Evolutionary conservation across 2,797 vertebrate genomes (phyloP).

Genomic region (Knipowitschia caucasica): DNA sequence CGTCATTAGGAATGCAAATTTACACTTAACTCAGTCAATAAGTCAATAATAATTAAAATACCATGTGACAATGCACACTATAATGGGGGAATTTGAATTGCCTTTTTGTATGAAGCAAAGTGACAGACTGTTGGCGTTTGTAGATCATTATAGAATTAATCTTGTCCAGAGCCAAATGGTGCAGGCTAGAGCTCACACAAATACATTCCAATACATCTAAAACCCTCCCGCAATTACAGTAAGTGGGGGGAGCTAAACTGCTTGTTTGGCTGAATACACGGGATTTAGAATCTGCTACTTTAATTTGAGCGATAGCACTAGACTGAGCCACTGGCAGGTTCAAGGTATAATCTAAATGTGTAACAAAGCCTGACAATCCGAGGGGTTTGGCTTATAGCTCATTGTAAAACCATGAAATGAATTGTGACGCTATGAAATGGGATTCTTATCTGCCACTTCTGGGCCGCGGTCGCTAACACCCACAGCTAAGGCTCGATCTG

Average conservation of each 20-base stretch:
- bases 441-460: slow-evolving; percentile 73
- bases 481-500: slow-evolving; percentile 40
- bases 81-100: slow-evolving; percentile 37
- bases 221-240: slow-evolving; percentile 68
- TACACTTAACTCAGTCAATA: too few species aligned
- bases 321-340: slow-evolving; percentile 64
- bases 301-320: slow-evolving; percentile 69
- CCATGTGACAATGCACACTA: too few species aligned
- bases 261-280: slow-evolving; percentile 72
- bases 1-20: too few species aligned
- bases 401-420: slow-evolving; percentile 69
- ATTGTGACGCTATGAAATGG: slow-evolving; percentile 73
- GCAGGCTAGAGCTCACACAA: slow-evolving; percentile 47
- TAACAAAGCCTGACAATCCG: slow-evolving; percentile 73
- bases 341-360: slow-evolving; percentile 73
- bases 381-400: slow-evolving; percentile 61
- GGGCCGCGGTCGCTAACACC: slow-evolving; percentile 43
- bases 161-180: slow-evolving; percentile 59
- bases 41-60: too few species aligned
- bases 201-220: slow-evolving; percentile 67
- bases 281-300: slow-evolving; percentile 72
- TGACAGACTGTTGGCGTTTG: slow-evolving; percentile 56
- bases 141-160: slow-evolving; percentile 72
- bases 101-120: slow-evolving; percentile 45
- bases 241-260: slow-evolving; percentile 66